Conservation (phyloP, 2,113 vertebrate species). For the Nannospalax galili region DNA sequence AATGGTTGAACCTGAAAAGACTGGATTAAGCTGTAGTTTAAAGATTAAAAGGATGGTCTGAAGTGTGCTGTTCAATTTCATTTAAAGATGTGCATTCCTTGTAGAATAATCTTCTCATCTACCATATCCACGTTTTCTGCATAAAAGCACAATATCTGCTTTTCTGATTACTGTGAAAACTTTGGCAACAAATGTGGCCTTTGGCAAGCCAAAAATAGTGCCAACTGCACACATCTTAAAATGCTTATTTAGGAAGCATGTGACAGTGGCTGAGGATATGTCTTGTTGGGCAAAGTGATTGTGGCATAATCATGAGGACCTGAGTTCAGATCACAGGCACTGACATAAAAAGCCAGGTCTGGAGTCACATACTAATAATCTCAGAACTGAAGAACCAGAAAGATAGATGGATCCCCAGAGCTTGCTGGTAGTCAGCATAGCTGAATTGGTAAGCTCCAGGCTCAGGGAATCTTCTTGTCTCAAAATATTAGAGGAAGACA, state of each 20-base stretch:
- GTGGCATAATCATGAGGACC: neutral
- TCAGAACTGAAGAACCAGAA: neutral
- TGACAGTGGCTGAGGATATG: neutral
- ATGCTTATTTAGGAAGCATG: neutral
- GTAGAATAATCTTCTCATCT: neutral
- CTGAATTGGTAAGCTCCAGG: neutral
- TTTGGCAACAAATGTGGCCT: too few species aligned
- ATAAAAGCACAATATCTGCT: neutral
- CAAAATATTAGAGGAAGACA: neutral
- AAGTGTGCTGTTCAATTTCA: neutral
- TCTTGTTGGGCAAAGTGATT: neutral
- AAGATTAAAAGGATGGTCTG: neutral
- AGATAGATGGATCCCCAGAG: too few species aligned
- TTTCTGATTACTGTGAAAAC: neutral
- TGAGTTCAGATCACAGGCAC: neutral
- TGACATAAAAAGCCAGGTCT: neutral
- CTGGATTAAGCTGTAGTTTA: neutral
- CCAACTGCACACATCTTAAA: neutral
- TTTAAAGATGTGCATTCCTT: neutral
- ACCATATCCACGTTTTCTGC: neutral
- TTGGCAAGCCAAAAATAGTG: neutral
- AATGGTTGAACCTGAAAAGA: neutral
- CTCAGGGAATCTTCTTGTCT: too few species aligned
- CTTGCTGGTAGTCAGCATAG: neutral
- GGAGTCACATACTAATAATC: neutral